These are phyloP conservation scores for Sarcophaga variegata DNA, from an alignment of 2,888 invertebrate species.

Conservation along the genomic window DNA sequence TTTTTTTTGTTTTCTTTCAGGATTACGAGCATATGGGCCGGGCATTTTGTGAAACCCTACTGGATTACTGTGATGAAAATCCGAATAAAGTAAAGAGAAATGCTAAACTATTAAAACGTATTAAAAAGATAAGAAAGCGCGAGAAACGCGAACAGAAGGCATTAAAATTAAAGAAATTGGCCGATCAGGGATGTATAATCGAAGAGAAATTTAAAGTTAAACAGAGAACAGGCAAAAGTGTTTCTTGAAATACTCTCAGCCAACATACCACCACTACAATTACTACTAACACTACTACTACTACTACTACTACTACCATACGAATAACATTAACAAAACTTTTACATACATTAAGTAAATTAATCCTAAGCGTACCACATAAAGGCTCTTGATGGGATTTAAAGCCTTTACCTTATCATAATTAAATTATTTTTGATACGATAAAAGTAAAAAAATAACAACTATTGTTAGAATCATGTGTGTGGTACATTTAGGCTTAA, in stretches of 20 bases:
- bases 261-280: background rate
- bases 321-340: background rate
- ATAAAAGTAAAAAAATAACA: no score
- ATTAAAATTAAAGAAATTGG: constrained; percentile 82
- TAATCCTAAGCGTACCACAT: background rate
- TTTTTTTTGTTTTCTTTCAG: constrained; percentile 74
- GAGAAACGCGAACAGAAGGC: constrained; percentile 81
- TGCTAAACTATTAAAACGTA: constrained; percentile 79
- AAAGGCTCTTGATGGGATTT: background rate
- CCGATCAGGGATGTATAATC: constrained; percentile 82
- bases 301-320: background rate
- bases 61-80: constrained; percentile 94
- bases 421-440: no score
- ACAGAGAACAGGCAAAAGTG: constrained; percentile 79
- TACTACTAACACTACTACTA: background rate
- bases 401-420: no score
- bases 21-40: constrained; percentile 93
- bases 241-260: constrained; percentile 73
- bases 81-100: constrained; percentile 87
- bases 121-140: constrained; percentile 81
- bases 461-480: background rate
- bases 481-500: background rate
- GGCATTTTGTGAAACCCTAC: constrained; percentile 94
- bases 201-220: constrained; percentile 79
- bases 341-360: background rate